Conservation (phyloP, 2,113 vertebrate species). For the Speoplatyrhinus poulsoni region DNA sequence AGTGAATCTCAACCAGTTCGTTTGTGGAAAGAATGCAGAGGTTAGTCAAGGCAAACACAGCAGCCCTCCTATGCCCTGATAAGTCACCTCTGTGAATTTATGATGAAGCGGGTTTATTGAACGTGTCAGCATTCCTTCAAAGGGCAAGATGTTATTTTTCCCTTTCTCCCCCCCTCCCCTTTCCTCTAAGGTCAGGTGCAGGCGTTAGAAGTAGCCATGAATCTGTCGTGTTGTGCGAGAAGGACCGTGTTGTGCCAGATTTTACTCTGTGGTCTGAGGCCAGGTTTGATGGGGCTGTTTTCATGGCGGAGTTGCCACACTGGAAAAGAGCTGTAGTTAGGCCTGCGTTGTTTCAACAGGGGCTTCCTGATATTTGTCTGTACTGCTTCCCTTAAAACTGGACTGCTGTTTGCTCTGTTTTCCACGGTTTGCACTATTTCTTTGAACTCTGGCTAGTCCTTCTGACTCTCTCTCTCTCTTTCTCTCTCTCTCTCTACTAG, state of each 20-base stretch:
- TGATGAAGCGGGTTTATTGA: conserved; percentile 67
- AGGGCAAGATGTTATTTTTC: conserved; percentile 64
- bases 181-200: conserved; percentile 53
- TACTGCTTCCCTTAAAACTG: neutral
- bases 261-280: conserved; percentile 60
- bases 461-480: conserved; percentile 17
- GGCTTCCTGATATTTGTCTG: conserved; percentile 41
- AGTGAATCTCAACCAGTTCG: conserved; percentile 36
- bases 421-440: neutral
- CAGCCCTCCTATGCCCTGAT: conserved; percentile 40
- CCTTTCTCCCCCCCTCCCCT: conserved; percentile 33
- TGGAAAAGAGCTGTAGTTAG: conserved; percentile 32
- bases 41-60: conserved; percentile 49
- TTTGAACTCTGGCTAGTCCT: neutral
- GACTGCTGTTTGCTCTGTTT: neutral
- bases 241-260: conserved; percentile 66
- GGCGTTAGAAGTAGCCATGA: conserved; percentile 60
- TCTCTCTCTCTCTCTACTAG: conserved; percentile 65
- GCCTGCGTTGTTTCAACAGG: conserved; percentile 35
- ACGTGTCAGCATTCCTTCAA: conserved; percentile 46
- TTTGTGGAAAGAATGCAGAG: conserved; percentile 66
- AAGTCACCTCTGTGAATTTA: conserved; percentile 64
- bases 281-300: conserved; percentile 65
- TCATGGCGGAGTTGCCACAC: conserved; percentile 27
- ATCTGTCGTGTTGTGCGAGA: conserved; percentile 58